phyloP scores from a whole-genome alignment of 2,888 invertebrate genomes.

The Azorinus chamasolen region DNA sequence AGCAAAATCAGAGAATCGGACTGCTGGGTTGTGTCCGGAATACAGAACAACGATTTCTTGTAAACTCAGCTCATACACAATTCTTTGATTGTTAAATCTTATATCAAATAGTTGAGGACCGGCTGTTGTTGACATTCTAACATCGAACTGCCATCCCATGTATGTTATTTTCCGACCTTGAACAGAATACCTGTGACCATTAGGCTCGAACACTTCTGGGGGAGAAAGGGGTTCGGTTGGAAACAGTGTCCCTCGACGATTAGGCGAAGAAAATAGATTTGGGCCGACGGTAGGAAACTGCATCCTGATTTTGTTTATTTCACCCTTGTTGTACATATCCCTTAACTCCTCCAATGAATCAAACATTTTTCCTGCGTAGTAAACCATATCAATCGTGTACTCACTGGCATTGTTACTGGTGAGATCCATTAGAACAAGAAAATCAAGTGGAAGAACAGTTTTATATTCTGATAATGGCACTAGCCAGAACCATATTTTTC shows the following conservation, averaged over 20 bases:
- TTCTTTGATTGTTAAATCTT: conserved; percentile 73
- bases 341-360: conserved; percentile 61
- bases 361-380: conserved; percentile 70
- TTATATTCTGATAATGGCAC: conserved; percentile 69
- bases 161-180: conserved; percentile 75
- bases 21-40: conserved; percentile 70
- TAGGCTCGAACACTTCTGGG: conserved; percentile 76
- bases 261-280: conserved; percentile 50
- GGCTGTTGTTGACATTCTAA: conserved; percentile 74
- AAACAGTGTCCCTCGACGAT: conserved; percentile 59
- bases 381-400: conserved; percentile 68
- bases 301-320: conserved; percentile 36
- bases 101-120: conserved; percentile 79
- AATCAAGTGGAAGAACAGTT: conserved; percentile 75
- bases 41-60: conserved; percentile 81
- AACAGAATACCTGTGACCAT: conserved; percentile 80
- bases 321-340: conserved; percentile 51
- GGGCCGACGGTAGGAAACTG: conserved; percentile 32
- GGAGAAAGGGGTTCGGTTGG: conserved; percentile 64
- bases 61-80: conserved; percentile 82
- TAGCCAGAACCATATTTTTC: conserved; percentile 75
- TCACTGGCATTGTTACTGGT: conserved; percentile 62
- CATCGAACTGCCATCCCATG: conserved; percentile 81
- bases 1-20: conserved; percentile 70
- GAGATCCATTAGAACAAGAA: conserved; percentile 73